Base-by-base conservation (phyloP, 2,888 invertebrate species). In the Fabriciana adippe region DNA sequence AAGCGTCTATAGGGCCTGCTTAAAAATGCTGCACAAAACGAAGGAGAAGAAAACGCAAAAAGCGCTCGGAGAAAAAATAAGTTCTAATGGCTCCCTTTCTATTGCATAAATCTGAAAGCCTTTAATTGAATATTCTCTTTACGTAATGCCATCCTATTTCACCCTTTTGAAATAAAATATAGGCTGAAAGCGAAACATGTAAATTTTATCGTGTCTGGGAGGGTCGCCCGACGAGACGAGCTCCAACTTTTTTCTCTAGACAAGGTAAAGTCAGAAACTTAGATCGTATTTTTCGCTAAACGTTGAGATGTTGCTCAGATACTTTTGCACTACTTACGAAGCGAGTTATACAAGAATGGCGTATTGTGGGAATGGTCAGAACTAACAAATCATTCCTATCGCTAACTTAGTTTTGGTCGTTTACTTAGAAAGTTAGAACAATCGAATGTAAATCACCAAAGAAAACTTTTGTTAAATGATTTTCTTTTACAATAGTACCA, bases 51-150 rank as follows among this genome's bases (percentile, higher is more conserved):
- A 73, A 69, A 73, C 71, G 76, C 73, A 78, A 79, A 78, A 73
- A 75, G 73, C 68, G 69, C 75, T 74, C 74, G 77, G 72, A 73
- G 76, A 75, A 80, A 82, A 82, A 83, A 84, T 79, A 81, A 80
- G 78, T 78, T 81, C 78, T 77, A 83, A 82, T 78, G 74, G 76
- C 78, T 73, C 76, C 77, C 76, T 77, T 67, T 74, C 77, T 73
- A 76, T 80, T 78, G 80, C 84, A 88, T 86, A 86, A 90, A 90
- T 89, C 87, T 86, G 83, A 83, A 83, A 83, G 81, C 79, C 85
- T 87, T 86, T 90, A 90, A 92, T 91, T 92, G 88, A 91, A 91
- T 91, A 92, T 92, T 92, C 91, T 85, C 84, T 89, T 88, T 89
- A 85, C 88, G 89, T 88, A 89, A 89, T 85, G 79, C 84, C 83